Conservation (phyloP, 53 echinoderm and acorn worm genomes). For the Holothuria leucospilota region DNA sequence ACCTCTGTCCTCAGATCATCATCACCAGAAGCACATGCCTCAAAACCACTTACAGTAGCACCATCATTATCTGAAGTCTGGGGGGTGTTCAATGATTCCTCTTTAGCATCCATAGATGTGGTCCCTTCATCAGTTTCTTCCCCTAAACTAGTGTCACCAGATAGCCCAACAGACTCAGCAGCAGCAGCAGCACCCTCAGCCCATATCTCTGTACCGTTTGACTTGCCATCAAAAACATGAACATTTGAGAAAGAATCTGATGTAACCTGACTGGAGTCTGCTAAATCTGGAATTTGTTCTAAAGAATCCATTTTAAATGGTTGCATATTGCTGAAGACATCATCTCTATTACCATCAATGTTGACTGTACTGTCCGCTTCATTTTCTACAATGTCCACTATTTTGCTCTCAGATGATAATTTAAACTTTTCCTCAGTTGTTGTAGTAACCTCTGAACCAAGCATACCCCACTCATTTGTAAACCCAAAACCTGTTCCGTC, state of each 20-base stretch:
- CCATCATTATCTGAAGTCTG: too few relatives aligned
- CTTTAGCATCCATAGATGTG: too few relatives aligned
- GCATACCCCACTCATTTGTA: slow-evolving; percentile 65
- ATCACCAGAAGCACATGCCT: not conserved
- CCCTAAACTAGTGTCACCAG: too few relatives aligned
- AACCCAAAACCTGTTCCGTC: slow-evolving; percentile 1
- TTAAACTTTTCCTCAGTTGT: slow-evolving; percentile 10
- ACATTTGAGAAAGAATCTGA: too few relatives aligned
- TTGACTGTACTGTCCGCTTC: slow-evolving; percentile 46
- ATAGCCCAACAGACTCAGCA: too few relatives aligned
- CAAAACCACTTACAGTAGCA: too few relatives aligned
- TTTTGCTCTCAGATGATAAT: not conserved
- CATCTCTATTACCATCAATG: slow-evolving; percentile 3
- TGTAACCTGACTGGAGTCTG: not conserved
- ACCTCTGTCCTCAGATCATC: slow-evolving; percentile 42
- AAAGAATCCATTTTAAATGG: slow-evolving; percentile 13
- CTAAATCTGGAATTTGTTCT: not conserved
- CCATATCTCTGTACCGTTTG: too few relatives aligned
- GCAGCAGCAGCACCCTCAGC: too few relatives aligned
- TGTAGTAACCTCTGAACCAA: slow-evolving; percentile 59
- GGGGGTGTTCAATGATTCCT: too few relatives aligned
- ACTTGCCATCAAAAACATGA: too few relatives aligned
- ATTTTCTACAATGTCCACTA: not conserved
- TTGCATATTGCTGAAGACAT: slow-evolving; percentile 2
- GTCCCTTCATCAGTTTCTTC: too few relatives aligned